These are phyloP conservation scores for Coleophora deauratella DNA, from an alignment of 2,888 invertebrate genomes.

Conservation along the genomic window DNA sequence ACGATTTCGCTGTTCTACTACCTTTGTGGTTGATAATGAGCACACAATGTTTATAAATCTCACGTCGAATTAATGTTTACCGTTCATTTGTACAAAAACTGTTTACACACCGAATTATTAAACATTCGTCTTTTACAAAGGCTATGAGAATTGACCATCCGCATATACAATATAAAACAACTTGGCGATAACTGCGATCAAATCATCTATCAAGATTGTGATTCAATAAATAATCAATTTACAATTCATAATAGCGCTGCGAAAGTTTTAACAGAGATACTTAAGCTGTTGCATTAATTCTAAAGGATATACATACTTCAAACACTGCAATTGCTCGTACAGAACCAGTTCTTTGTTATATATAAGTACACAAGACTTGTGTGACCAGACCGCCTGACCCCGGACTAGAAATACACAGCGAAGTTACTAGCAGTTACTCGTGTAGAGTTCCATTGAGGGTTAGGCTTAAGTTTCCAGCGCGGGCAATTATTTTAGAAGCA, in stretches of 20 bases:
- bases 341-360: slow-evolving; percentile 49
- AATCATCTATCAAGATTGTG: too few species aligned
- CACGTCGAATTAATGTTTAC: too few species aligned
- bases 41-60: slow-evolving; percentile 15
- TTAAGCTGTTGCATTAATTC: slow-evolving; percentile 2
- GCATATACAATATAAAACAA: too few species aligned
- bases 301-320: slow-evolving; percentile 29
- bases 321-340: slow-evolving; percentile 27
- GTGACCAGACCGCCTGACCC: slow-evolving; percentile 25
- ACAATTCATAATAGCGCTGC: too few species aligned
- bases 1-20: slow-evolving; percentile 45
- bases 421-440: slow-evolving; percentile 23
- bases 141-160: not conserved
- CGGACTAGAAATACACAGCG: slow-evolving; percentile 25
- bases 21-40: slow-evolving; percentile 42
- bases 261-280: too few species aligned
- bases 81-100: not conserved
- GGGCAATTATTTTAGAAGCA: slow-evolving; percentile 22
- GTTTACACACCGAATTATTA: not conserved
- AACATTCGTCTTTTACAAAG: not conserved
- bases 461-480: slow-evolving; percentile 17
- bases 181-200: too few species aligned
- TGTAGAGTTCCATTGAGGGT: slow-evolving; percentile 26
- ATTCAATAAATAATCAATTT: too few species aligned
- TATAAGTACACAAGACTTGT: slow-evolving; percentile 15